Conservation (phyloP, 2,113 vertebrate species). For the Isurus oxyrinchus region DNA sequence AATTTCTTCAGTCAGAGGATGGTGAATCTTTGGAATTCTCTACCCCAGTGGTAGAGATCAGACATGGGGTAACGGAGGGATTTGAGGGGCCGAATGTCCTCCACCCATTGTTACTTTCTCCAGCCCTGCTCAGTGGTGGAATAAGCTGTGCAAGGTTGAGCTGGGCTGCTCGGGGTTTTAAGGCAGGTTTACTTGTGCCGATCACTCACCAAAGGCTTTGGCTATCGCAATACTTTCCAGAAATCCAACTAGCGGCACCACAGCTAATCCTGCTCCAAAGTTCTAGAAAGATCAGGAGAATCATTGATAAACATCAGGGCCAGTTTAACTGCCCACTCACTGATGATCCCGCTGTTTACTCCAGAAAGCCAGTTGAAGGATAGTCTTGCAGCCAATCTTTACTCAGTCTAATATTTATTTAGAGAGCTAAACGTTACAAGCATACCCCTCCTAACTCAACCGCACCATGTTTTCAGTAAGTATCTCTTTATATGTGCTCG, state of each 20-base stretch:
- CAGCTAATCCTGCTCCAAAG: slow-evolving; percentile 74
- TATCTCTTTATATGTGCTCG: no score
- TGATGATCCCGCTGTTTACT: neutral
- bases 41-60: neutral
- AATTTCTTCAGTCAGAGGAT: neutral
- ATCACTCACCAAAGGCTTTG: slow-evolving; percentile 79
- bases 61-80: neutral
- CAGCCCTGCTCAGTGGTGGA: neutral
- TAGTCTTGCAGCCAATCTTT: neutral
- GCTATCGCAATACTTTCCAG: slow-evolving; percentile 87
- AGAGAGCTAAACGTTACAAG: neutral
- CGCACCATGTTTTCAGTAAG: no score
- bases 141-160: neutral
- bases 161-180: neutral
- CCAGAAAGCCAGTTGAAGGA: neutral
- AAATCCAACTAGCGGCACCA: slow-evolving; percentile 85
- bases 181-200: neutral
- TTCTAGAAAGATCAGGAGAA: slow-evolving; percentile 54
- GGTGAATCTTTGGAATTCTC: no score
- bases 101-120: neutral
- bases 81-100: neutral
- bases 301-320: neutral
- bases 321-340: neutral
- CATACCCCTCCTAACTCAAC: neutral
- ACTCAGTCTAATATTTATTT: no score